These are phyloP conservation scores for Xestoiulus laeticollis DNA, from an alignment of 2,888 invertebrate genomes.

Conservation along the genomic window DNA sequence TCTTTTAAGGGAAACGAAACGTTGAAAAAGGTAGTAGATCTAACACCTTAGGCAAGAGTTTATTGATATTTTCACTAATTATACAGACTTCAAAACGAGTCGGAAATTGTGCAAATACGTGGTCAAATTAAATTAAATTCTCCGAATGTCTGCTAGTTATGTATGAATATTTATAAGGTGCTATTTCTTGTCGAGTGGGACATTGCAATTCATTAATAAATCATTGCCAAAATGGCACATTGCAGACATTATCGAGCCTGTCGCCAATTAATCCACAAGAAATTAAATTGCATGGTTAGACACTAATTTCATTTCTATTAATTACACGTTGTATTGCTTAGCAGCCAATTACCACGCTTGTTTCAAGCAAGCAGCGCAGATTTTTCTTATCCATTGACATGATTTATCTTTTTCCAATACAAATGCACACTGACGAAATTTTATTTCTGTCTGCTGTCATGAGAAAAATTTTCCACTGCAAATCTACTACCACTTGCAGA, in stretches of 20 bases:
- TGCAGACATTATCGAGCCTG: not conserved
- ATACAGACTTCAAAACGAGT: not conserved
- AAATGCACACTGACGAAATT: not conserved
- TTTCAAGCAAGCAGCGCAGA: not conserved
- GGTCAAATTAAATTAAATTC: not conserved
- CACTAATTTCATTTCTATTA: slow-evolving; percentile 5
- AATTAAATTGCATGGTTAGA: not conserved
- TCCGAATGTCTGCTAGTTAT: not conserved
- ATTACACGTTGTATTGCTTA: slow-evolving; percentile 8
- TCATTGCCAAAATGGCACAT: not conserved
- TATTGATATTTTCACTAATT: slow-evolving; percentile 9
- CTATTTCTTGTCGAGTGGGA: not conserved
- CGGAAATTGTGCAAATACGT: not conserved
- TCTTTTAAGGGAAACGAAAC: not conserved
- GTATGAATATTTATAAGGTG: slow-evolving; percentile 12
- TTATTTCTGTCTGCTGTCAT: not conserved
- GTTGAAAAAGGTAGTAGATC: not conserved
- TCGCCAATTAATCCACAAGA: not conserved
- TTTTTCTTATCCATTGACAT: not conserved
- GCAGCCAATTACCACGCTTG: not conserved
- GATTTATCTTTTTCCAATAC: not conserved
- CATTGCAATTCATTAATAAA: slow-evolving; percentile 23
- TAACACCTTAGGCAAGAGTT: not conserved
- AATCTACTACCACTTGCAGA: no score
- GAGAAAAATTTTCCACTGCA: no score